Percentiles rank a stretch among this genome's conserved stretches.
Conservation (phyloP, 2,888 invertebrate species). For the Pimpla rufipes region DNA sequence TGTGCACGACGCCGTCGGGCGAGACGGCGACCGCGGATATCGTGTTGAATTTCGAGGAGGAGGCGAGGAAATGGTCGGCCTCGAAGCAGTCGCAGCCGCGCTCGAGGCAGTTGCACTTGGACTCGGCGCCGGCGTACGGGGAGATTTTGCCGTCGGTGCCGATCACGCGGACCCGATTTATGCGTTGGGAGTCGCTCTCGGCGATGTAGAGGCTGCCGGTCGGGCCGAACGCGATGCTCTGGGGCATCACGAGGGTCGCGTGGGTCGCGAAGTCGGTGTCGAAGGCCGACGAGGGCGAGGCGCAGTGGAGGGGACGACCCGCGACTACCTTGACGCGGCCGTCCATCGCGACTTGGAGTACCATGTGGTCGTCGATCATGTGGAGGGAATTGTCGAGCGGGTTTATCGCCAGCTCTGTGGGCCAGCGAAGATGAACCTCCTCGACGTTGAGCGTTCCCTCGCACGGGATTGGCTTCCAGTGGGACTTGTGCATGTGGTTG, state of each 20-base stretch:
- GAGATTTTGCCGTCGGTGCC: slow-evolving; percentile 97
- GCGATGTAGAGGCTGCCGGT: slow-evolving; percentile 97
- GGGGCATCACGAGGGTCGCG: slow-evolving; percentile 96
- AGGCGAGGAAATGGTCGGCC: slow-evolving; percentile 95
- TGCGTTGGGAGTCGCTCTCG: slow-evolving; percentile 97
- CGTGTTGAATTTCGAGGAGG: slow-evolving; percentile 97
- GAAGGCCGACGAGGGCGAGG: slow-evolving; percentile 92
- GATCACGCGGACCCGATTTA: slow-evolving; percentile 95
- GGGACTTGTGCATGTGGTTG: slow-evolving; percentile 96
- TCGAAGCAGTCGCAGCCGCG: slow-evolving; percentile 97
- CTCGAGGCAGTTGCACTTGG: slow-evolving; percentile 96
- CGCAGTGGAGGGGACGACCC: slow-evolving; percentile 97
- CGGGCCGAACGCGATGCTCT: slow-evolving; percentile 97
- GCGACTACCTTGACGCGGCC: slow-evolving; percentile 97
- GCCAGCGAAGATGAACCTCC: slow-evolving; percentile 98
- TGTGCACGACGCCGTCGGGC: slow-evolving; percentile 97
- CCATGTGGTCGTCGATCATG: slow-evolving; percentile 98
- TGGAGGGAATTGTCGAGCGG: slow-evolving; percentile 97
- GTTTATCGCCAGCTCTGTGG: slow-evolving; percentile 97
- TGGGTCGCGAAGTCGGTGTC: slow-evolving; percentile 96
- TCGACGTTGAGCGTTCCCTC: slow-evolving; percentile 96
- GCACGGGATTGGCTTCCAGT: slow-evolving; percentile 97
- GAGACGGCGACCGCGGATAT: slow-evolving; percentile 97
- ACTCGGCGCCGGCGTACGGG: slow-evolving; percentile 97
- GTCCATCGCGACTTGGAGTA: slow-evolving; percentile 95